A percentile compares a stretch with the other conserved stretches of the same genome.
Evolutionary conservation across 2,888 invertebrate genomes (phyloP).

Genomic region (Torymus auratus): DNA sequence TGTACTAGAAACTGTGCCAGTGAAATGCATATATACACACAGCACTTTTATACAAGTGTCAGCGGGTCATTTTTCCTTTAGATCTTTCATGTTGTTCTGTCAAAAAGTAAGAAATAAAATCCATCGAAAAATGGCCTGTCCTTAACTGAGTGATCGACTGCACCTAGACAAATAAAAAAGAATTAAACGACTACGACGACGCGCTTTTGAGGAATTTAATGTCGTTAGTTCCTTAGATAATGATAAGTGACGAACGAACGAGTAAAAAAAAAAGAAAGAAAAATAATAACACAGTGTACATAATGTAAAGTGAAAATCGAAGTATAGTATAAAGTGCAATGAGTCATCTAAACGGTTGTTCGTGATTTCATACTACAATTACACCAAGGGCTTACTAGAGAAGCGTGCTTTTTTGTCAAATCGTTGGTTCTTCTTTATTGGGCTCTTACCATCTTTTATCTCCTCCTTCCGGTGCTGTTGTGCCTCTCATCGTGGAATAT

Average conservation of each 20-base stretch:
- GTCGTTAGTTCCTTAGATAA: constrained; percentile 61
- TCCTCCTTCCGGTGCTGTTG: constrained; percentile 59
- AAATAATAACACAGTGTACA: constrained; percentile 69
- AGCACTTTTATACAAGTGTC: constrained; percentile 45
- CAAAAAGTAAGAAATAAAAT: neutral
- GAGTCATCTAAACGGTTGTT: constrained; percentile 71
- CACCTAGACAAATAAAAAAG: constrained; percentile 32
- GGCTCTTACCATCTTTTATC: constrained; percentile 61
- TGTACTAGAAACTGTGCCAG: constrained; percentile 34
- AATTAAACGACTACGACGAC: no score
- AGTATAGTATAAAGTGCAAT: constrained; percentile 72
- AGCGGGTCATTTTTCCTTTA: constrained; percentile 35
- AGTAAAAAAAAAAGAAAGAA: no score
- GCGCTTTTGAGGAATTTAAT: constrained; percentile 31
- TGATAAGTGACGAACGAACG: constrained; percentile 5
- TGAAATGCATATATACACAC: constrained; percentile 15
- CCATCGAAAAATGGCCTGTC: constrained; percentile 42
- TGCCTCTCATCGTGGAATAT: no score
- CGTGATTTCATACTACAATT: constrained; percentile 68
- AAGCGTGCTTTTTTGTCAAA: constrained; percentile 48
- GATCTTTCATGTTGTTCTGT: neutral
- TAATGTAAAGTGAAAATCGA: constrained; percentile 72
- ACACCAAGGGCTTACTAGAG: constrained; percentile 62
- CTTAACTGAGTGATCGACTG: constrained; percentile 22
- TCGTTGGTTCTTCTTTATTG: constrained; percentile 63